phyloP scores from a whole-genome alignment of 2,797 vertebrate species.

The Crocodylus rhombifer region DNA sequence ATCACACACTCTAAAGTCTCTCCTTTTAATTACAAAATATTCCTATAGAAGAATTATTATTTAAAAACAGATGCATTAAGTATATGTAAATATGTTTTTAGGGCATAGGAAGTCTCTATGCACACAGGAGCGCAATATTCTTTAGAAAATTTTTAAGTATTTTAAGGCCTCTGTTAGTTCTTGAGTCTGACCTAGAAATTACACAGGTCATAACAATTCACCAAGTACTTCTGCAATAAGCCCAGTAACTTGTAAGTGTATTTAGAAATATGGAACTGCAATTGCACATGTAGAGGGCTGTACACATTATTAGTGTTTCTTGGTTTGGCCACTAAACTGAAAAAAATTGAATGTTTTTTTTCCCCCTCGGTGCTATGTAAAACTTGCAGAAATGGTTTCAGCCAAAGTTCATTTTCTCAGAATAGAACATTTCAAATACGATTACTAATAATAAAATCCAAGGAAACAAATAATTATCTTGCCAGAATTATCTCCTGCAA shows the following conservation, averaged over 20 bases:
- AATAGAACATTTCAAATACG: neutral
- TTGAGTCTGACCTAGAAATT: neutral
- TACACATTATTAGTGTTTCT: neutral
- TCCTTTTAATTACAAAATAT: conserved; percentile 7
- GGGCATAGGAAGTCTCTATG: neutral
- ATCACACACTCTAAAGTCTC: conserved; percentile 36
- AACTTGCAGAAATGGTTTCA: too few species aligned
- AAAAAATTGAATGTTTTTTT: neutral
- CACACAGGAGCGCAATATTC: rapidly evolving
- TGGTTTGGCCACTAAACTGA: neutral
- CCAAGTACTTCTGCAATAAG: rapidly evolving
- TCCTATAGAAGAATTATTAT: neutral
- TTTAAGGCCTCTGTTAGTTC: neutral
- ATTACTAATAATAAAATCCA: neutral
- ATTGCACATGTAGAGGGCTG: neutral
- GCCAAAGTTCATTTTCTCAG: neutral
- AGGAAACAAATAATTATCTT: too few species aligned
- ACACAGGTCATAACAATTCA: neutral
- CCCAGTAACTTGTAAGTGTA: neutral
- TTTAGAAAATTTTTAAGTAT: neutral
- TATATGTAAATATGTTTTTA: neutral
- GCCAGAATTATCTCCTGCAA: neutral
- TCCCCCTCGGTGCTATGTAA: too few species aligned
- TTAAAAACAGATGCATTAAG: conserved; percentile 2
- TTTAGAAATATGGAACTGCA: neutral